phyloP scores from a whole-genome alignment of 2,888 invertebrate species.

The Acanthopleura granulata region DNA sequence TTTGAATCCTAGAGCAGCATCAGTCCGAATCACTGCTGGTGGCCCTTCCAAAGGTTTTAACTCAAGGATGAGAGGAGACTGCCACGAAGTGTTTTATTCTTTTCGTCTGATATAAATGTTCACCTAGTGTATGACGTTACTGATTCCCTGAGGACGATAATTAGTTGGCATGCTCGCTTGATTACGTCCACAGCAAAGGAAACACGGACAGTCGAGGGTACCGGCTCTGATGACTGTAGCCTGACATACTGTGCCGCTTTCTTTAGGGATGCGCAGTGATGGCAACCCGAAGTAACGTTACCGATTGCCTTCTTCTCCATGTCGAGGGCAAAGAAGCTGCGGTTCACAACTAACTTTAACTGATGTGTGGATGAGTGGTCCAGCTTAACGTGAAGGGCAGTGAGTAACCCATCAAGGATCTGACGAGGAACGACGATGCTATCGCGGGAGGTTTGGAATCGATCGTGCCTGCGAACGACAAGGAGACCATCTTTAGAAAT shows the following conservation, averaged over 20 bases:
- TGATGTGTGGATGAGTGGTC: constrained; percentile 40
- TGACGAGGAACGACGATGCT: constrained; percentile 36
- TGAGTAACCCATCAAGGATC: constrained; percentile 36
- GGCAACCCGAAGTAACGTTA: constrained; percentile 29
- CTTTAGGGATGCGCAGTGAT: constrained; percentile 37
- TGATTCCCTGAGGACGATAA: constrained; percentile 30
- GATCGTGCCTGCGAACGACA: constrained; percentile 19
- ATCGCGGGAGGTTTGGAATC: constrained; percentile 26
- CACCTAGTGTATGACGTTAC: constrained; percentile 34
- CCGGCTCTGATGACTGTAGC: constrained; percentile 35
- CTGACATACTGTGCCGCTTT: constrained; percentile 28
- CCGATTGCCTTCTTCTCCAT: constrained; percentile 30
- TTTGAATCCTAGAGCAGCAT: constrained; percentile 29
- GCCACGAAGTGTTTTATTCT: constrained; percentile 15
- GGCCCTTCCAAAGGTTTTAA: constrained; percentile 27
- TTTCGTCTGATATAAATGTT: constrained; percentile 24
- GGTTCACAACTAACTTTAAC: constrained; percentile 32
- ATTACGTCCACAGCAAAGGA: constrained; percentile 44
- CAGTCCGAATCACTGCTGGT: constrained; percentile 24
- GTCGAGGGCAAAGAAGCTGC: constrained; percentile 38
- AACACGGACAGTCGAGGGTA: constrained; percentile 32
- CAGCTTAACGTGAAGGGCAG: constrained; percentile 37
- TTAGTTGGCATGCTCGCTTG: constrained; percentile 34
- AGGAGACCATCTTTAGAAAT: constrained; percentile 13
- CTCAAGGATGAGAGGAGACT: constrained; percentile 11